phyloP scores from a whole-genome alignment of 2,888 invertebrate genomes.

The Ptilodon capucinus region DNA sequence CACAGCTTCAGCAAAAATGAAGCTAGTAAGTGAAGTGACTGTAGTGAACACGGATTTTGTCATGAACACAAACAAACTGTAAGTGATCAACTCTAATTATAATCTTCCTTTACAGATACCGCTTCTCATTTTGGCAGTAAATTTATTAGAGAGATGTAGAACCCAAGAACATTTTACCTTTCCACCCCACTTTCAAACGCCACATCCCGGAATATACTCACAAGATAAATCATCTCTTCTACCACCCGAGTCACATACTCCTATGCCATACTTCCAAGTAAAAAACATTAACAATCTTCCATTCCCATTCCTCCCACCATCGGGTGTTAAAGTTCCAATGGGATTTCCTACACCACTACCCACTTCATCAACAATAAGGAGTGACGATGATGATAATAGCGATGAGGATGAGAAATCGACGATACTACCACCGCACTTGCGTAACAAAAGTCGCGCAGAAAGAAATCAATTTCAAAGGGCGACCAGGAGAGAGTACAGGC shows the following conservation, averaged over 20 bases:
- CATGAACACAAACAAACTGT: conserved; percentile 36
- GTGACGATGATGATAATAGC: conserved; percentile 50
- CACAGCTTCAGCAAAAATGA: conserved; percentile 71
- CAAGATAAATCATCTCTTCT: conserved; percentile 67
- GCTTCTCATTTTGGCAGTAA: conserved; percentile 49
- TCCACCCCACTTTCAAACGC: conserved; percentile 60
- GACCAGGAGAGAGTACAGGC: conserved; percentile 51
- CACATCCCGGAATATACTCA: conserved; percentile 47
- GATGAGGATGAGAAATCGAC: conserved; percentile 38
- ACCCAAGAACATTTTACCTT: conserved; percentile 63
- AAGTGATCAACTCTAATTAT: conserved; percentile 36
- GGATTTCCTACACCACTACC: conserved; percentile 60
- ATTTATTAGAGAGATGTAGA: conserved; percentile 42
- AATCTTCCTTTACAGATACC: conserved; percentile 62
- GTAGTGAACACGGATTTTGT: conserved; percentile 35
- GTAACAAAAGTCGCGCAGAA: conserved; percentile 46
- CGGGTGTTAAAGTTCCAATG: conserved; percentile 57
- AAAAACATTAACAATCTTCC: conserved; percentile 62
- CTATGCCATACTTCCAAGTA: conserved; percentile 59
- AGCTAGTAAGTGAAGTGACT: conserved; percentile 72
- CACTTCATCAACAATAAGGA: conserved; percentile 54
- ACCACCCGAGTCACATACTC: conserved; percentile 66
- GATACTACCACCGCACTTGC: conserved; percentile 18
- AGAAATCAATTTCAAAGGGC: conserved; percentile 27
- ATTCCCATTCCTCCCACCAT: conserved; percentile 63